phyloP scores from a whole-genome alignment of 1,140 invertebrate species.

The Trichogramma pretiosum region DNA sequence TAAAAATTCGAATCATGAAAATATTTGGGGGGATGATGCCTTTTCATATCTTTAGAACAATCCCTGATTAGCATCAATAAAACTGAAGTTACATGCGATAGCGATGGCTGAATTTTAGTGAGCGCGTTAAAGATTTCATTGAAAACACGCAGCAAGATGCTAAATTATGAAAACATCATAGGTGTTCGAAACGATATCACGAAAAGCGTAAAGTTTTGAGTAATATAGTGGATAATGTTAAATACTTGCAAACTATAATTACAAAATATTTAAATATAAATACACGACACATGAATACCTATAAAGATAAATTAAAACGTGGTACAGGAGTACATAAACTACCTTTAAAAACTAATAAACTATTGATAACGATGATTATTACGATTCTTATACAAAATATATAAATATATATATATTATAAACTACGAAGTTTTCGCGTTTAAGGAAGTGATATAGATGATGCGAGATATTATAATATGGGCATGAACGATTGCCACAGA shows the following conservation, averaged over 20 bases:
- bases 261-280: conserved; percentile 46
- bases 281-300: conserved; percentile 42
- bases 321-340: no score
- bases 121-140: not conserved
- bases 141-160: no score
- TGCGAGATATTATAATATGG: conserved; percentile 12
- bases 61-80: no score
- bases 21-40: no score
- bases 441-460: conserved; percentile 41
- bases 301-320: conserved; percentile 21
- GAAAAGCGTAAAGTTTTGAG: conserved; percentile 41
- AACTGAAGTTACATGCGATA: no score
- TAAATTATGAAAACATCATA: no score
- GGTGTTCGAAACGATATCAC: no score
- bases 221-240: conserved; percentile 47
- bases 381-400: conserved; percentile 34
- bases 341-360: conserved; percentile 39
- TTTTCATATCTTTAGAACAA: no score
- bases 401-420: no score
- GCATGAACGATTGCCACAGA: no score
- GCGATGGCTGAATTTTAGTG: not conserved
- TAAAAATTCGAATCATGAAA: no score
- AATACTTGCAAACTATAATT: conserved; percentile 45
- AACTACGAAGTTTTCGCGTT: conserved; percentile 41
- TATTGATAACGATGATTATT: conserved; percentile 44